Conservation (phyloP, 2,113 vertebrate species). For the Crotalus tigris region DNA sequence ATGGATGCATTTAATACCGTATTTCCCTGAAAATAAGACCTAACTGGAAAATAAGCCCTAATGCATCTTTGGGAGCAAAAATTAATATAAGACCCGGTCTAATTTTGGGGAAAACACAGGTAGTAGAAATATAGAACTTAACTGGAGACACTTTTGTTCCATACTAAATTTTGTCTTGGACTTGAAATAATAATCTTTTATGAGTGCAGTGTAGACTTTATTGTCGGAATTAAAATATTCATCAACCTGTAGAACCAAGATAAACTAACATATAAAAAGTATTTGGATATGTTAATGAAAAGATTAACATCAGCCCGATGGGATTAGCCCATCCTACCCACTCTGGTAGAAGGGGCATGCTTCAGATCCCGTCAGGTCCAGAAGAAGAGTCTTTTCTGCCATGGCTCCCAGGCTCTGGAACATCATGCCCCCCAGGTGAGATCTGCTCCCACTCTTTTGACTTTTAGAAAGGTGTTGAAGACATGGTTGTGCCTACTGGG, state of each 20-base stretch:
- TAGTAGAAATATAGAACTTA: neutral
- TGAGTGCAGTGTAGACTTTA: neutral
- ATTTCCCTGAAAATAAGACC: too few relatives aligned
- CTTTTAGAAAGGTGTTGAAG: neutral
- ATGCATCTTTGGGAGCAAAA: too few relatives aligned
- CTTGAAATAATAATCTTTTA: neutral
- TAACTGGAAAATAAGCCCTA: too few relatives aligned
- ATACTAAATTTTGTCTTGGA: neutral
- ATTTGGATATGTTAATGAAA: conserved; percentile 5
- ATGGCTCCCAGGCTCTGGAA: neutral
- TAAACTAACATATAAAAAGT: neutral
- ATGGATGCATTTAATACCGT: too few relatives aligned
- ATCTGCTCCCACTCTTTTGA: neutral
- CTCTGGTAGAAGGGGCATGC: neutral
- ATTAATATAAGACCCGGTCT: too few relatives aligned
- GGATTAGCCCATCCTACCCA: neutral
- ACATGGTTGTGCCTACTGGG: neutral
- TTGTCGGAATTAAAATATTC: neutral
- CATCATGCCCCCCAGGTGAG: neutral
- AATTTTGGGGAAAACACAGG: too few relatives aligned
- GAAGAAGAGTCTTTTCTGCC: neutral
- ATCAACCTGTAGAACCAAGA: neutral
- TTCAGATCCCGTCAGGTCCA: neutral
- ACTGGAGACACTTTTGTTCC: neutral
- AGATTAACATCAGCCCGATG: neutral